Evolutionary conservation across 2,888 invertebrate genomes (phyloP).

Genomic region (Cistogaster globosa): DNA sequence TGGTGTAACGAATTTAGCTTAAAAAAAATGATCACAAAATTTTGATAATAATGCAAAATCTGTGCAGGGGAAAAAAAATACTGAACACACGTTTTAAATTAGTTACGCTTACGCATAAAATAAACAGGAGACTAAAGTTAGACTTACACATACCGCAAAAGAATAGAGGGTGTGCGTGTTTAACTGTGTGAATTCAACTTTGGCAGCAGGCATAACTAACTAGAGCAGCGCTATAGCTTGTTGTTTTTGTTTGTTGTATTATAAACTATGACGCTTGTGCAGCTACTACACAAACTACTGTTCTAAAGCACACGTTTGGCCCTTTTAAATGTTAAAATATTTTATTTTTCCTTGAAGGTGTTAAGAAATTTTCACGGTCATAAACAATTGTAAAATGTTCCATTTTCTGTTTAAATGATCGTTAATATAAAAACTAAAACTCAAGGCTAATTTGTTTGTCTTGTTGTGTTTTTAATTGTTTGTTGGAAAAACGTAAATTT

Average conservation of each 20-base stretch:
- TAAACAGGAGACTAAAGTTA: not conserved
- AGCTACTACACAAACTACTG: slow-evolving; percentile 4
- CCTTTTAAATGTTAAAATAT: not conserved
- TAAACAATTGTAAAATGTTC: slow-evolving; percentile 27
- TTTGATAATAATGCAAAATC: slow-evolving; percentile 45
- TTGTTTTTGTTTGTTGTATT: not conserved
- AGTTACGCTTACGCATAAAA: slow-evolving; percentile 64
- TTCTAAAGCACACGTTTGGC: slow-evolving; percentile 31
- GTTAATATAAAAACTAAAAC: slow-evolving; percentile 12
- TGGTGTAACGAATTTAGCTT: slow-evolving; percentile 67
- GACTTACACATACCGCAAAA: too few species aligned
- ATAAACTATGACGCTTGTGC: slow-evolving; percentile 14
- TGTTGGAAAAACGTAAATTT: not conserved
- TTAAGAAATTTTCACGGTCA: slow-evolving; percentile 45
- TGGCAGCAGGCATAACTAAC: slow-evolving; percentile 56
- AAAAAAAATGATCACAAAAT: slow-evolving; percentile 8
- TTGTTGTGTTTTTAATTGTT: slow-evolving; percentile 1
- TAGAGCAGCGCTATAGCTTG: not conserved
- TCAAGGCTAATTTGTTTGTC: slow-evolving; percentile 34
- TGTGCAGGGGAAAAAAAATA: slow-evolving; percentile 6
- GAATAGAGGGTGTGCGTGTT: not conserved
- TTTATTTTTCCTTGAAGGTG: not conserved
- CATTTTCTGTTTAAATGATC: slow-evolving; percentile 28
- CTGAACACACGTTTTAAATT: slow-evolving; percentile 62
- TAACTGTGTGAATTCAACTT: too few species aligned